Base-by-base conservation (phyloP, 2,113 vertebrate genomes). In the Vulpes vulpes region DNA sequence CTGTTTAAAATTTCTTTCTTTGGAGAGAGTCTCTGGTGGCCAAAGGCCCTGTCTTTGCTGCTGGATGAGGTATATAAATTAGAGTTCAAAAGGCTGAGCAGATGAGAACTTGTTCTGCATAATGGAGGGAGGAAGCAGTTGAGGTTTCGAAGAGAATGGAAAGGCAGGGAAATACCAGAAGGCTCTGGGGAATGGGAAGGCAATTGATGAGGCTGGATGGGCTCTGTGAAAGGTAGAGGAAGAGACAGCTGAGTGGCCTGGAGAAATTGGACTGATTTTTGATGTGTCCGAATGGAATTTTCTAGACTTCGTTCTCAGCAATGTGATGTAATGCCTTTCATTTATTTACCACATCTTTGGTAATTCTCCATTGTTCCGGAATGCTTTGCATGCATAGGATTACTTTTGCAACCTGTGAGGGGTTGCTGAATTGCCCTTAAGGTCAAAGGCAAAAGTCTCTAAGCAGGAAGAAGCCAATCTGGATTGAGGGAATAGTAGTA, bases 1-100 rank as follows among this genome's bases (percentile, higher is more conserved):
- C 30, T 89, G 25, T 85, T 89, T 83, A 57, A 96, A 74, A 73
- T 94, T 84, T 49, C 60, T 65, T 17, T 30, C 17, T 84, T 85
- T 55, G 19, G 81, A 74, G 16, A 83, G 19, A 91, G 2, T 89
- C 10, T 89, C 32, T 83, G 62, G 3, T 17, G 82, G 20, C 62
- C 79, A 67, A 83, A 81, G 4, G 35, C 73, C 11, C 32, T 60
- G 73, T 79, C 51, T 89, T 84, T 74, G 43, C 16, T 79, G 23
- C 17, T 95, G n/a, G 76, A 43, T 53, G 19, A 23, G 1, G 15
- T 65, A 51, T 53, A 0, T 59, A 67, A 95, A 59, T 74, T 78
- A 60, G 69, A 62, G 74, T 25, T 60, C 27, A 69, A 23, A 78
- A 94, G 25, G 32, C n/a, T n/a, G 27, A 55, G 25, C 25, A 62